Evolutionary conservation across 2,888 invertebrate genomes (phyloP).

Genomic region (Cryptus armator): DNA sequence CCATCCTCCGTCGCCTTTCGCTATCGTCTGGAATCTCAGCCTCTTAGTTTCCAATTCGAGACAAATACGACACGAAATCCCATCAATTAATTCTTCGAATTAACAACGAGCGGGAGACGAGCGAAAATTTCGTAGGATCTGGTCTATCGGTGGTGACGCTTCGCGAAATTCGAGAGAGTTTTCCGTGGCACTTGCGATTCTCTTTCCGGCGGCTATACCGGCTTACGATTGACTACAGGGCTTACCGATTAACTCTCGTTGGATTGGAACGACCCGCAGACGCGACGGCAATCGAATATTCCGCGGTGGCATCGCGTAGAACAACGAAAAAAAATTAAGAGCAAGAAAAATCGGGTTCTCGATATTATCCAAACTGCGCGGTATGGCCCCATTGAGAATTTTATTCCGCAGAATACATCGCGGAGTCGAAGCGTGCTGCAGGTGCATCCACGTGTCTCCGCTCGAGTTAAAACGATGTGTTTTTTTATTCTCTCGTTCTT

Average conservation of each 20-base stretch:
- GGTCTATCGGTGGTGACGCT: not conserved
- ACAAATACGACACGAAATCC: constrained; percentile 52
- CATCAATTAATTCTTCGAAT: constrained; percentile 60
- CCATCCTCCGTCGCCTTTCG: not conserved
- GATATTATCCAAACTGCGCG: not conserved
- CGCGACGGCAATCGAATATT: constrained; percentile 28
- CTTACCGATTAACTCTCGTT: constrained; percentile 13
- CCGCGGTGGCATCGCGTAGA: not conserved
- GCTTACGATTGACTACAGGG: constrained; percentile 29
- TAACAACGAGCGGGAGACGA: constrained; percentile 31
- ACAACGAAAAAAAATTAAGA: not conserved
- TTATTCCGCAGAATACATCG: constrained; percentile 14
- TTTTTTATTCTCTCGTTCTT: constrained; percentile 7
- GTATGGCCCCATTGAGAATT: constrained; percentile 10
- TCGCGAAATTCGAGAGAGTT: not conserved
- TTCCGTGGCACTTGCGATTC: not conserved
- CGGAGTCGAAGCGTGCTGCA: constrained; percentile 19
- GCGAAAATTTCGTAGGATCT: not conserved
- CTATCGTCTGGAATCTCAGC: not conserved
- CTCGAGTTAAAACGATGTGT: not conserved
- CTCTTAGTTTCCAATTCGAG: constrained; percentile 40
- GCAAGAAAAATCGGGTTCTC: constrained; percentile 5
- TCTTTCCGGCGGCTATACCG: constrained; percentile 7
- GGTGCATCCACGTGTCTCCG: constrained; percentile 39
- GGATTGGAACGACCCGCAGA: not conserved